phyloP scores from a whole-genome alignment of 2,797 vertebrate genomes.

The Schizothorax lantsangensis region DNA sequence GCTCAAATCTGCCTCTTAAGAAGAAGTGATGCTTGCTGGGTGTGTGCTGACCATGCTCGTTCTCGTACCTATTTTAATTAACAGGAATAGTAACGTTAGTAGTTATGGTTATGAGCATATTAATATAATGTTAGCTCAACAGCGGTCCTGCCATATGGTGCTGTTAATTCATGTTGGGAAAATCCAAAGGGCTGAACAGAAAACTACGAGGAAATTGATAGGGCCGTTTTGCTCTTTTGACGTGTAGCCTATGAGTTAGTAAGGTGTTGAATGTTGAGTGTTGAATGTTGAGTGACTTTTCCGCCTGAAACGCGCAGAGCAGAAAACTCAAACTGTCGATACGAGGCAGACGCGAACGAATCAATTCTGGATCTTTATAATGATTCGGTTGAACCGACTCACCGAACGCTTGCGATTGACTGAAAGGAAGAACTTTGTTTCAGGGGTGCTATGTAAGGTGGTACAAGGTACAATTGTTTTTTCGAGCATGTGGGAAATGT shows the following conservation, averaged over 20 bases:
- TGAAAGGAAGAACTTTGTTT: neutral
- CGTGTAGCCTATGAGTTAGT: neutral
- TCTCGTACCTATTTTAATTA: neutral
- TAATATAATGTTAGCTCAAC: neutral
- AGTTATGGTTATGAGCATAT: neutral
- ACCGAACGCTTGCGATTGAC: neutral
- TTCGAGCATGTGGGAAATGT: neutral
- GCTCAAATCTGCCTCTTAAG: neutral
- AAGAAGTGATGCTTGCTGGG: neutral
- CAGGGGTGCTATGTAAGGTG: neutral
- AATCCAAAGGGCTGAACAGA: neutral
- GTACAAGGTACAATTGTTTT: neutral
- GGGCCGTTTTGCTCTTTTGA: neutral
- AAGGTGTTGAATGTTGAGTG: conserved; percentile 28
- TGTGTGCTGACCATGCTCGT: neutral
- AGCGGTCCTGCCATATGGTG: neutral
- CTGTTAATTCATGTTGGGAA: neutral
- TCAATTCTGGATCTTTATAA: neutral
- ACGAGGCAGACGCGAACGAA: neutral
- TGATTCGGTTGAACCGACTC: conserved; percentile 29
- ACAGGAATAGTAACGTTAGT: neutral
- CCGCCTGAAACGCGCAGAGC: neutral
- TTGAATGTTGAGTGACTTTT: neutral
- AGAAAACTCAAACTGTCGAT: neutral
- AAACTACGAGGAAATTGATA: neutral